Evolutionary conservation across 2,113 vertebrate genomes (phyloP).

Genomic region (Nothobranchius furzeri): DNA sequence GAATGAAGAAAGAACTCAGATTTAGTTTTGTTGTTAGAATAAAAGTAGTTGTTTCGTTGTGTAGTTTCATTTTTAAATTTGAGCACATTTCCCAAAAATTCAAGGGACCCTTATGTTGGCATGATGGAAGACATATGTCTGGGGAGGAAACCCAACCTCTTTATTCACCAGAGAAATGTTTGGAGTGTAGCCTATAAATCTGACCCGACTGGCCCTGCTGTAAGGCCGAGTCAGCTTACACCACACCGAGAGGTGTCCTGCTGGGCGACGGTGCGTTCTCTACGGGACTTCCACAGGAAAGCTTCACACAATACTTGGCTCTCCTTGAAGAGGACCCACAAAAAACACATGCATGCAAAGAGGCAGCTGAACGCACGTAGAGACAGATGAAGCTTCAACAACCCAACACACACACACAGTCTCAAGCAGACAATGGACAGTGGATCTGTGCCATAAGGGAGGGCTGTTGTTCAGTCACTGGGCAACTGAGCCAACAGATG

Average conservation of each 20-base stretch:
- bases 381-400: conserved; percentile 37
- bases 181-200: conserved; percentile 47
- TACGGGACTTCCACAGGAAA: conserved; percentile 69
- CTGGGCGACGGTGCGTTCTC: conserved; percentile 56
- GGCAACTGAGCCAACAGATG: conserved; percentile 80
- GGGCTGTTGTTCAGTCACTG: conserved; percentile 74
- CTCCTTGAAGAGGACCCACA: conserved; percentile 54
- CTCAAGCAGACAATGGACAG: conserved; percentile 65
- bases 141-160: conserved; percentile 61
- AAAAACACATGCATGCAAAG: conserved; percentile 32
- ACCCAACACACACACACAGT: conserved; percentile 15
- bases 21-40: too few species aligned
- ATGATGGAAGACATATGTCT: conserved; percentile 48
- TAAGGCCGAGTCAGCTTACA: conserved; percentile 28
- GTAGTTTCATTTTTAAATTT: not conserved
- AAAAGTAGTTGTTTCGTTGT: not conserved
- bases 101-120: not conserved
- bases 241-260: conserved; percentile 25
- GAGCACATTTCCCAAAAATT: not conserved
- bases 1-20: too few species aligned
- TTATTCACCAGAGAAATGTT: conserved; percentile 41
- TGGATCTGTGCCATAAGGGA: conserved; percentile 74
- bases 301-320: conserved; percentile 67
- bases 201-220: conserved; percentile 52
- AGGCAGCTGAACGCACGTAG: conserved; percentile 5